phyloP scores from a whole-genome alignment of 2,888 invertebrate genomes.

The Mythimna lalbum region DNA sequence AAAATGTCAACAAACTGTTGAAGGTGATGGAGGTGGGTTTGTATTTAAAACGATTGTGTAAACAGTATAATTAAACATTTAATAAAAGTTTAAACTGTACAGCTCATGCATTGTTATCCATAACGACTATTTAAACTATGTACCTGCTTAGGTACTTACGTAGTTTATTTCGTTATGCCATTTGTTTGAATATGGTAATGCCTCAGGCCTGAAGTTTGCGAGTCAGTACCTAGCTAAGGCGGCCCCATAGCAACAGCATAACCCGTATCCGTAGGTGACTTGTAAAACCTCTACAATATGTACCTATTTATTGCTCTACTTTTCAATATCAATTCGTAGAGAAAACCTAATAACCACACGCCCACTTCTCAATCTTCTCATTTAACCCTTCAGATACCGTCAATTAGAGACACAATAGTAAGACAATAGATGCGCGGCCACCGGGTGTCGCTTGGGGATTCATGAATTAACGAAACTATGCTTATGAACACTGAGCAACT shows the following conservation, averaged over 20 bases:
- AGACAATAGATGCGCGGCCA: too few relatives aligned
- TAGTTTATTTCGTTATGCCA: neutral
- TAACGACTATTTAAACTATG: slow-evolving; percentile 10
- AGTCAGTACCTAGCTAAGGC: slow-evolving; percentile 1
- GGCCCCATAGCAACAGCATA: slow-evolving; percentile 17
- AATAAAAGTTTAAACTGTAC: slow-evolving; percentile 33
- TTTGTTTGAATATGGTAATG: slow-evolving; percentile 27
- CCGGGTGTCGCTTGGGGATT: too few relatives aligned
- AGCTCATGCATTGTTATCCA: slow-evolving; percentile 26
- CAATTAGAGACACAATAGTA: too few relatives aligned
- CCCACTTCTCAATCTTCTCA: neutral
- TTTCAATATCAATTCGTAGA: neutral
- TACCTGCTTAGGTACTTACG: neutral
- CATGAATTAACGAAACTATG: neutral
- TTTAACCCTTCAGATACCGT: too few relatives aligned
- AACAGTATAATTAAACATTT: slow-evolving; percentile 46
- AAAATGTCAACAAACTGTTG: slow-evolving; percentile 82
- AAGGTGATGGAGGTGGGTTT: slow-evolving; percentile 72
- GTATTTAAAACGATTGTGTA: slow-evolving; percentile 53
- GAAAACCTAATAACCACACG: neutral
- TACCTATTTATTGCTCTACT: neutral
- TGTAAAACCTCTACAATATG: slow-evolving; percentile 1
- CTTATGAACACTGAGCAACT: neutral
- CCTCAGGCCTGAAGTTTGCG: slow-evolving; percentile 10
- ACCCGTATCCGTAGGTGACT: neutral